Conservation (phyloP, 2,113 vertebrate genomes). For the Rhinolophus sinicus region DNA sequence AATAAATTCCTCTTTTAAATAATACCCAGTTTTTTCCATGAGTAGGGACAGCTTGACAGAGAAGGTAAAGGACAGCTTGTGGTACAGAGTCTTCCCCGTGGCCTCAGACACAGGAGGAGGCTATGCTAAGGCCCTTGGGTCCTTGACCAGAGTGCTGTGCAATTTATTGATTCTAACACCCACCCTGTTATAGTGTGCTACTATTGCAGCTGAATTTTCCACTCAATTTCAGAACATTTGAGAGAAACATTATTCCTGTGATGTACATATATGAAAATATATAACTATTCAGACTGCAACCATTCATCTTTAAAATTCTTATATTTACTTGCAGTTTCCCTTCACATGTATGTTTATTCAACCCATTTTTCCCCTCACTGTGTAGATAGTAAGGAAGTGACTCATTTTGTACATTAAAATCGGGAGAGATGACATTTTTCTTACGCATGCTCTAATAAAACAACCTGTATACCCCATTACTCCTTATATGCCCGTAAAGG, state of each 20-base stretch:
- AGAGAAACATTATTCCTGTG: neutral
- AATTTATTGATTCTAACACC: neutral
- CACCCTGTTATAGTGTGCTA: neutral
- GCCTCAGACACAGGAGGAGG: neutral
- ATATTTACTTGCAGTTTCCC: neutral
- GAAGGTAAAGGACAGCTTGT: neutral
- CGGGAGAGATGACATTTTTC: neutral
- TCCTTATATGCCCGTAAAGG: neutral
- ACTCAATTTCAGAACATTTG: neutral
- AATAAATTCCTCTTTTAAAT: neutral
- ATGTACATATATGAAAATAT: neutral
- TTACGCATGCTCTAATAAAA: neutral
- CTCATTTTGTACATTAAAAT: neutral
- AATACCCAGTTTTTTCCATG: neutral
- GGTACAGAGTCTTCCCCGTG: neutral
- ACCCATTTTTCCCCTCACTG: neutral
- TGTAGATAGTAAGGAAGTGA: neutral
- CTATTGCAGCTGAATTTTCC: neutral
- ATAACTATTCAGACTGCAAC: neutral
- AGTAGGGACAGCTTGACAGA: neutral
- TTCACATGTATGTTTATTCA: neutral
- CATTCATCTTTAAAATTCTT: neutral
- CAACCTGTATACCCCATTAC: neutral
- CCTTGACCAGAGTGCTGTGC: neutral
- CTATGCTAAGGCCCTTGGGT: neutral